These are phyloP conservation scores for Drosophila mercatorum DNA, from an alignment of 2,888 invertebrate genomes.

Conservation along the genomic window DNA sequence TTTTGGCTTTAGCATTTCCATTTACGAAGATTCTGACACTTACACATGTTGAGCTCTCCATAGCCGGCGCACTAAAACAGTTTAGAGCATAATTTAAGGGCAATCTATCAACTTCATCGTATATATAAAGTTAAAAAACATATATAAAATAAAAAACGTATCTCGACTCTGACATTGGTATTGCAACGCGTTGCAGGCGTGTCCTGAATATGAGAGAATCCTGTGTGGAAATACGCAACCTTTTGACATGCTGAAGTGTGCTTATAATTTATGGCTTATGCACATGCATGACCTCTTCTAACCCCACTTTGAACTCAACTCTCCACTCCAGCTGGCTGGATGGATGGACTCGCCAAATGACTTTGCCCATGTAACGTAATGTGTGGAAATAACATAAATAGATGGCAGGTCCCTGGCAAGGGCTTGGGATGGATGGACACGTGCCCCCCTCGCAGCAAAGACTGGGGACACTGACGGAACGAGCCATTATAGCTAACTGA, in stretches of 20 bases:
- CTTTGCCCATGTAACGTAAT: constrained; percentile 51
- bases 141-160: constrained; percentile 4
- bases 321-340: not conserved
- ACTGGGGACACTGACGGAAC: constrained; percentile 31
- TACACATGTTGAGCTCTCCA: constrained; percentile 3
- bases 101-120: constrained; percentile 42
- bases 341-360: constrained; percentile 43
- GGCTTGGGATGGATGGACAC: constrained; percentile 8
- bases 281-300: constrained; percentile 55
- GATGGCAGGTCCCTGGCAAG: constrained; percentile 16
- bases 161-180: constrained; percentile 33
- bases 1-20: not conserved
- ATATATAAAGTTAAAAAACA: constrained; percentile 29
- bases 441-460: constrained; percentile 11
- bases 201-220: constrained; percentile 26
- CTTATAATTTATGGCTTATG: constrained; percentile 68
- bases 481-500: constrained; percentile 19
- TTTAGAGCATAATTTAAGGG: constrained; percentile 27
- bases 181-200: constrained; percentile 32
- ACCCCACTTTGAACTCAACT: constrained; percentile 15
- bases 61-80: not conserved
- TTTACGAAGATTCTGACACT: not conserved
- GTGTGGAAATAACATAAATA: constrained; percentile 58
- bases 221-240: constrained; percentile 54
- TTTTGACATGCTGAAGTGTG: constrained; percentile 61